Conservation (phyloP, 92 coral and sea anemone species). For the Zoanthus gigantus region DNA sequence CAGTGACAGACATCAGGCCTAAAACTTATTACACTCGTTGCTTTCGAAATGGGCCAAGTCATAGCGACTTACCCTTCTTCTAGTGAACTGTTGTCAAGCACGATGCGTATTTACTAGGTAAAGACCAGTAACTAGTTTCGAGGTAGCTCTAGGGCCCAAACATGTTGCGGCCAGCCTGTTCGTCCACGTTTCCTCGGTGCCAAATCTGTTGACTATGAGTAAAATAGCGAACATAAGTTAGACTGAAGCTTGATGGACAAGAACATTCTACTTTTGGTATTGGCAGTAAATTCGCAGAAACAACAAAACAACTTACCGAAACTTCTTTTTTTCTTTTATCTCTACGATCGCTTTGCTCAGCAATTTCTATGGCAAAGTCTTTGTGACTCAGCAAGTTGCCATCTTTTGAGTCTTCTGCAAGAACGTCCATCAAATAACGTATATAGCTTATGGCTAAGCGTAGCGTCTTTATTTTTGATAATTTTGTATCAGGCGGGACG, state of each 20-base stretch:
- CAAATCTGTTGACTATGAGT: conserved; percentile 50
- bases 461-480: conserved; percentile 95
- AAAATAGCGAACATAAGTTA: conserved; percentile 4
- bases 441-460: conserved; percentile 96
- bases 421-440: conserved; percentile 88
- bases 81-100: background rate
- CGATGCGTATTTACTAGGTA: background rate
- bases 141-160: conserved; percentile 96
- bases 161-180: conserved; percentile 99
- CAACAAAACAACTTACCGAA: conserved; percentile 6
- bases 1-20: background rate
- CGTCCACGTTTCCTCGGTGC: conserved; percentile 95
- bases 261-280: background rate
- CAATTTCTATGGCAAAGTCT: conserved; percentile 89
- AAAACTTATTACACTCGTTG: background rate
- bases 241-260: background rate
- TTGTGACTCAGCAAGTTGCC: conserved; percentile 80
- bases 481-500: conserved; percentile 96
- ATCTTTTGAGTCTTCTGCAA: conserved; percentile 82
- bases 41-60: background rate
- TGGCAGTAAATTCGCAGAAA: background rate
- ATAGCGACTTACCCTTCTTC: background rate
- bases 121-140: conserved; percentile 8
- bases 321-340: conserved; percentile 80
- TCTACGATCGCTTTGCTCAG: conserved; percentile 80